Evolutionary conservation across 2,113 vertebrate species (phyloP).

Genomic region (Cyanoliseus patagonus): DNA sequence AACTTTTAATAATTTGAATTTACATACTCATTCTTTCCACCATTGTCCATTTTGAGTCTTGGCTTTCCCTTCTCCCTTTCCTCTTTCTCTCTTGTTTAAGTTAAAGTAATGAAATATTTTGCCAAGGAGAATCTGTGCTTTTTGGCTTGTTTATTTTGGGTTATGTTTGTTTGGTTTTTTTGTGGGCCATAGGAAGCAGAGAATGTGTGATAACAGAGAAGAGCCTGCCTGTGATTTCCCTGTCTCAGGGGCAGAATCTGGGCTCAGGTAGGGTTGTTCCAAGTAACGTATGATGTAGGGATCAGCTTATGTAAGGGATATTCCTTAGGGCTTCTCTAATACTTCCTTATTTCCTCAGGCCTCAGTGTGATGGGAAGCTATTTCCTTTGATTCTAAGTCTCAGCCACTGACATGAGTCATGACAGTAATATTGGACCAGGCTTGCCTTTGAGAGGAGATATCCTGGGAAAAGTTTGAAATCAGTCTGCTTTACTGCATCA

Average conservation of each 20-base stretch:
- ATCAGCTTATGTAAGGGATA: neutral
- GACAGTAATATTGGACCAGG: fast-evolving
- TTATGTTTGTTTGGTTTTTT: neutral
- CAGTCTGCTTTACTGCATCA: neutral
- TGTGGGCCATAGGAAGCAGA: neutral
- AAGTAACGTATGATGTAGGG: neutral
- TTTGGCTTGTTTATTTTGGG: neutral
- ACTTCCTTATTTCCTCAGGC: neutral
- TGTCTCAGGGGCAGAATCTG: neutral
- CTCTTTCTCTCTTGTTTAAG: neutral
- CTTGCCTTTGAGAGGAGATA: neutral
- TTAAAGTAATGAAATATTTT: neutral
- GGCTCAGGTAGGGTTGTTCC: neutral
- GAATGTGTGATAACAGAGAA: neutral
- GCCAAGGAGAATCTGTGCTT: neutral
- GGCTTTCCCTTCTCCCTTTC: neutral
- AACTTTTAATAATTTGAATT: neutral
- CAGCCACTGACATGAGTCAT: neutral
- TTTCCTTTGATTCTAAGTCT: neutral
- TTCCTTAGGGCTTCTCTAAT: neutral
- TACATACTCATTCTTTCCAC: neutral
- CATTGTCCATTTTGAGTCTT: neutral
- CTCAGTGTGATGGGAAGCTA: neutral
- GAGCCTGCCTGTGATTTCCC: neutral
- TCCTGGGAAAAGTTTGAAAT: neutral